phyloP scores from a whole-genome alignment of 2,113 vertebrate species.

The Grantiella picta region DNA sequence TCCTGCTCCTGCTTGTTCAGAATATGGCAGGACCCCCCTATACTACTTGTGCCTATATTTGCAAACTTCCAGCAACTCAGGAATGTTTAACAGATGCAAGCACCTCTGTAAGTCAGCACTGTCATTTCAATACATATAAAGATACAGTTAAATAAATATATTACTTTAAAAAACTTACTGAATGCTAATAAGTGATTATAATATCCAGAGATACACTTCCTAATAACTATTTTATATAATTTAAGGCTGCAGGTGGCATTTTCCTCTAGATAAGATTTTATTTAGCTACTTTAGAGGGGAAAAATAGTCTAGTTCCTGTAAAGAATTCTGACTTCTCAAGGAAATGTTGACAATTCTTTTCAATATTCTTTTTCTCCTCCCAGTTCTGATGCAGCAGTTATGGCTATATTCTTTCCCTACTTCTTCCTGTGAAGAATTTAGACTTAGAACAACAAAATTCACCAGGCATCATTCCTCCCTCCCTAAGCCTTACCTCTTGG shows the following conservation, averaged over 20 bases:
- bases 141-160: background rate
- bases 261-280: background rate
- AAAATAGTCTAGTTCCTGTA: background rate
- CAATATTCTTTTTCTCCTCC: background rate
- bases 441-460: background rate
- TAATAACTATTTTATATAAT: background rate
- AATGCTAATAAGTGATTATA: background rate
- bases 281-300: background rate
- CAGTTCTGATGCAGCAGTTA: background rate
- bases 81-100: background rate
- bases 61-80: background rate
- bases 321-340: background rate
- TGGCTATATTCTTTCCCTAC: background rate
- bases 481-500: background rate
- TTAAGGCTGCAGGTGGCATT: background rate
- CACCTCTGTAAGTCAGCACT: background rate
- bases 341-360: background rate
- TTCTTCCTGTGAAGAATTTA: background rate
- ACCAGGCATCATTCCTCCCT: background rate
- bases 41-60: background rate
- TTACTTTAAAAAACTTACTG: background rate
- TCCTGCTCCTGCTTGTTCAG: background rate
- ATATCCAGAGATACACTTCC: background rate
- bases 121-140: background rate
- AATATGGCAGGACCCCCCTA: background rate